Evolutionary conservation across 2,888 invertebrate species (phyloP).

Genomic region (Poecilus cupreus): DNA sequence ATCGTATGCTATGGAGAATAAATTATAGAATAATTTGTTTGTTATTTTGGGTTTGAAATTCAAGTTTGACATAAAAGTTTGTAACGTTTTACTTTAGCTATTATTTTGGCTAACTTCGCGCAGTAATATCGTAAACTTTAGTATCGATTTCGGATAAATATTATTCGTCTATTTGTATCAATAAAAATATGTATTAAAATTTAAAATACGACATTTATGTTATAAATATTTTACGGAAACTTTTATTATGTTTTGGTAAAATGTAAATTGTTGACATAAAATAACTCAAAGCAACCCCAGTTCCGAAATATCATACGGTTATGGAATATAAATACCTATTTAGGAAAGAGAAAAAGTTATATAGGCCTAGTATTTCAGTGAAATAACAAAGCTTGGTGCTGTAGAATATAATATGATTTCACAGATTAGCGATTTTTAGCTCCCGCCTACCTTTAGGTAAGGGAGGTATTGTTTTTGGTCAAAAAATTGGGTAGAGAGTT

Average conservation of each 20-base stretch:
- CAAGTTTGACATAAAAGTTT: no score
- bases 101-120: no score
- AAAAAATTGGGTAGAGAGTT: no score
- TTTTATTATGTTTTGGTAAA: background rate
- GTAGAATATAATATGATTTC: background rate
- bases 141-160: no score
- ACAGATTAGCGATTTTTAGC: background rate
- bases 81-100: no score
- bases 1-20: no score
- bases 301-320: constrained; percentile 10
- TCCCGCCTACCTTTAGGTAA: background rate
- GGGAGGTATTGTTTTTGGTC: no score
- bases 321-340: constrained; percentile 12
- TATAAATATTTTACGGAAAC: background rate
- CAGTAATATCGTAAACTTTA: no score
- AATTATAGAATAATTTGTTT: no score
- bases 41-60: no score
- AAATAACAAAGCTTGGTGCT: background rate
- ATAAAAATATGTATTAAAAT: constrained; percentile 7
- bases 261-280: background rate
- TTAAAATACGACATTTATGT: background rate
- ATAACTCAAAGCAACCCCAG: background rate
- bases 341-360: background rate
- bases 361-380: background rate
- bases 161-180: no score